phyloP scores from a whole-genome alignment of 1,140 invertebrate genomes.

The Meloidogyne floridensis region DNA sequence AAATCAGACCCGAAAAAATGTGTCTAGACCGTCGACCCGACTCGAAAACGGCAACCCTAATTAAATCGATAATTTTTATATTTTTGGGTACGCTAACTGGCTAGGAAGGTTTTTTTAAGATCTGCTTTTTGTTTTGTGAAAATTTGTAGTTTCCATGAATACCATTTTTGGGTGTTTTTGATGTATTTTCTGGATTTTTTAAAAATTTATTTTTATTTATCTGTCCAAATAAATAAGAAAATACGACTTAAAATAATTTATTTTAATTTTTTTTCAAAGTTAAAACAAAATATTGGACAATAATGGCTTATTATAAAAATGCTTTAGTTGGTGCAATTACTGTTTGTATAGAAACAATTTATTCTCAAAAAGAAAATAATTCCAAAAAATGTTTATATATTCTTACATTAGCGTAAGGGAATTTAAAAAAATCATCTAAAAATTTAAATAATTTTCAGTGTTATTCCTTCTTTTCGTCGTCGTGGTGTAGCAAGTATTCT shows the following conservation, averaged over 20 bases:
- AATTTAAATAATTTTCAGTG: background rate
- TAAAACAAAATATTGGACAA: conserved; percentile 17
- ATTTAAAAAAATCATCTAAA: background rate
- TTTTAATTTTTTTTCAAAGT: background rate
- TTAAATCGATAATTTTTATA: too few species aligned
- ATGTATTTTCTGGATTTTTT: too few species aligned
- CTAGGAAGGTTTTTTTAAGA: too few species aligned
- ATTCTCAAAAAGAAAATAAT: background rate
- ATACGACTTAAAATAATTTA: background rate
- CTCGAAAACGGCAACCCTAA: too few species aligned
- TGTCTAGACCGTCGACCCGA: too few species aligned
- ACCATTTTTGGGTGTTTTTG: too few species aligned
- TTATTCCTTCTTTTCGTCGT: conserved; percentile 18
- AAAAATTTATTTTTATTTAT: background rate
- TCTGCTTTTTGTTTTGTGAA: too few species aligned
- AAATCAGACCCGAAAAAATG: too few species aligned
- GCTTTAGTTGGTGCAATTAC: conserved; percentile 19
- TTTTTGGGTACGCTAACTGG: too few species aligned
- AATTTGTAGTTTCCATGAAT: too few species aligned
- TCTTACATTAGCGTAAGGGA: conserved; percentile 16
- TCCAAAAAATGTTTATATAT: conserved; percentile 7
- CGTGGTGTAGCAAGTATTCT: conserved; percentile 9
- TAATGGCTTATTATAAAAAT: conserved; percentile 19
- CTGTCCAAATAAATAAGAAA: background rate
- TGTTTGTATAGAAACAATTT: conserved; percentile 10